Conservation (phyloP, 37 sponge, comb jelly and placozoan genomes). For the Cliona cf. orientalis region DNA sequence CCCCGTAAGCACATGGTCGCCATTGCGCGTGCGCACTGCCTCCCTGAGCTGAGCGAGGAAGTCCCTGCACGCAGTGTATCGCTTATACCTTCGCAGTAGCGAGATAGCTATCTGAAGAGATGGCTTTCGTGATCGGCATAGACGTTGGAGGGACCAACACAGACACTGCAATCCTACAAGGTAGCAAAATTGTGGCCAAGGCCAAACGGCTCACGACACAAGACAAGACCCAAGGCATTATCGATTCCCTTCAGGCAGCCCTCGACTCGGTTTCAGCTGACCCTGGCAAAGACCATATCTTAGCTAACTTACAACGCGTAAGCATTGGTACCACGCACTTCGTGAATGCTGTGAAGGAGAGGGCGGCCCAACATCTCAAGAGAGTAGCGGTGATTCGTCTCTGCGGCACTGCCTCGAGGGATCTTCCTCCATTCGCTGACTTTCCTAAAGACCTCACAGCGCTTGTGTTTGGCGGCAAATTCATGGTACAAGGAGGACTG, state of each 20-base stretch:
- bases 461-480: slow-evolving; percentile 8
- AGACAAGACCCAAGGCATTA: slow-evolving; percentile 62
- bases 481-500: slow-evolving; percentile 73
- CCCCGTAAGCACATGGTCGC: too few relatives aligned
- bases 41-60: too few relatives aligned
- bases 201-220: slow-evolving; percentile 62
- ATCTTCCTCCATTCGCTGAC: slow-evolving; percentile 82
- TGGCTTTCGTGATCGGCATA: slow-evolving; percentile 79
- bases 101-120: too few relatives aligned
- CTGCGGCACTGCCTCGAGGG: slow-evolving; percentile 66
- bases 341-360: slow-evolving; percentile 77
- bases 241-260: slow-evolving; percentile 51
- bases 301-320: slow-evolving; percentile 39
- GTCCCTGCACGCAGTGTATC: too few relatives aligned
- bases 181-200: slow-evolving; percentile 19
- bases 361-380: slow-evolving; percentile 39
- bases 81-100: too few relatives aligned
- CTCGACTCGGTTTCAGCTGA: not conserved
- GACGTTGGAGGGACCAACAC: slow-evolving; percentile 95
- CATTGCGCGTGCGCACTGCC: too few relatives aligned
- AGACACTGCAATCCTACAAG: slow-evolving; percentile 72
- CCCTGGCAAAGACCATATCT: not conserved
- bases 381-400: slow-evolving; percentile 76
- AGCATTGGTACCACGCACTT: slow-evolving; percentile 92
- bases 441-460: slow-evolving; percentile 65